A percentile compares a stretch with the other conserved stretches of the same genome.
phyloP scores from a whole-genome alignment of 2,888 invertebrate genomes.

The Nephrotoma flavescens region DNA sequence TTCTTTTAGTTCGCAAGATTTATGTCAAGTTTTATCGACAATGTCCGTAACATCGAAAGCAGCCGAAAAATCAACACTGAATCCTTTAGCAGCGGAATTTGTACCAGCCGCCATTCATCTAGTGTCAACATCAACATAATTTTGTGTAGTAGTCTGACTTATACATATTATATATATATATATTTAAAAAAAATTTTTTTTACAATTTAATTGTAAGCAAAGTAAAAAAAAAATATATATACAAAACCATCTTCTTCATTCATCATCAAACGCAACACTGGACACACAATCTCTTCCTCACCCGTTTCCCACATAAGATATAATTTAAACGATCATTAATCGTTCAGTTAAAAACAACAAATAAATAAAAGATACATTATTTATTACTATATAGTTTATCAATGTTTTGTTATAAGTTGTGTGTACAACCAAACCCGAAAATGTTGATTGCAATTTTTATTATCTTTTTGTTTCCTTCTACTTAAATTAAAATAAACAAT shows the following conservation, averaged over 20 bases:
- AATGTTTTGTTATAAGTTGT: not conserved
- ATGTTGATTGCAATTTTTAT: not conserved
- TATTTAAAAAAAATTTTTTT: not conserved
- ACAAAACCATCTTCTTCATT: not conserved
- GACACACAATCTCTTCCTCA: not conserved
- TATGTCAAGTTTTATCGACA: conserved; percentile 28
- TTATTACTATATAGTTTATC: not conserved
- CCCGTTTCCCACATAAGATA: not conserved
- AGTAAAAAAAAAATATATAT: not conserved
- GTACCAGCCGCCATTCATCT: conserved; percentile 39
- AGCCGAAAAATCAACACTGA: conserved; percentile 53
- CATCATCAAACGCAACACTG: not conserved
- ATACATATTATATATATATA: not conserved
- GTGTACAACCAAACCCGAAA: not conserved
- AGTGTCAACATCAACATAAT: conserved; percentile 1
- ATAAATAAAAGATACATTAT: not conserved
- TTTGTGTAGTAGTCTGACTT: not conserved
- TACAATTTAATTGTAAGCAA: not conserved
- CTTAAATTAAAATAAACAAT: not conserved
- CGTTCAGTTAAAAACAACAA: not conserved
- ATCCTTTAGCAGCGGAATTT: conserved; percentile 76
- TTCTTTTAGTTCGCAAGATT: conserved; percentile 22
- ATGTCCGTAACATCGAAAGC: conserved; percentile 25
- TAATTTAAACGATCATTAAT: not conserved
- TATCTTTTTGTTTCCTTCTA: not conserved